Conservation (phyloP, 2,888 invertebrate genomes). For the Liodrosophila aerea region DNA sequence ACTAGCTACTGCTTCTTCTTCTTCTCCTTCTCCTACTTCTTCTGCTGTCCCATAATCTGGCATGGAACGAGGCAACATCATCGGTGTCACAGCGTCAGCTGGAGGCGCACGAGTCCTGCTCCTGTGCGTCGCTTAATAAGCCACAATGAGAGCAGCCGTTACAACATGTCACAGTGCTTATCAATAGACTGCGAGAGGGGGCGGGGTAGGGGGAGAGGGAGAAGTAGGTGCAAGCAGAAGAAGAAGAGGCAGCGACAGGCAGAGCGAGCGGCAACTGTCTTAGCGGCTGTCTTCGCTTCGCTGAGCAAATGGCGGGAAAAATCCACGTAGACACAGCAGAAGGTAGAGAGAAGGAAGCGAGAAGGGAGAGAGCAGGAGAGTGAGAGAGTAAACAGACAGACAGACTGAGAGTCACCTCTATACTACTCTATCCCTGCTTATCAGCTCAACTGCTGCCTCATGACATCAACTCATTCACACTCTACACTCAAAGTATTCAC, state of each 20-base stretch:
- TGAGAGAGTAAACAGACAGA: neutral
- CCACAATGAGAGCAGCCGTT: constrained; percentile 46
- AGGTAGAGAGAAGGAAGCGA: neutral
- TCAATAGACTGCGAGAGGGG: constrained; percentile 12
- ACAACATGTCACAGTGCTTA: constrained; percentile 36
- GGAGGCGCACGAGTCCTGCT: constrained; percentile 46
- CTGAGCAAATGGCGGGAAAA: constrained; percentile 74
- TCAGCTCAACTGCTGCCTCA: constrained; percentile 4
- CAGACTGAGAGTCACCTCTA: neutral
- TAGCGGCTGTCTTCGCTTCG: constrained; percentile 66
- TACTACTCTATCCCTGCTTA: neutral
- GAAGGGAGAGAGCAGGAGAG: neutral
- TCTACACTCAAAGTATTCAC: neutral
- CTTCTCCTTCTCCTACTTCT: too few relatives aligned
- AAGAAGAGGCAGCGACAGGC: neutral
- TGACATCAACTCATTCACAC: constrained; percentile 2
- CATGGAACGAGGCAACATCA: constrained; percentile 43
- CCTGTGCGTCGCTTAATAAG: constrained; percentile 43
- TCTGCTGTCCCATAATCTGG: constrained; percentile 40
- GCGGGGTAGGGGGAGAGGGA: neutral
- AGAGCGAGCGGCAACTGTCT: constrained; percentile 47
- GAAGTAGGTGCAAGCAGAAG: too few relatives aligned
- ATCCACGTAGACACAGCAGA: constrained; percentile 32
- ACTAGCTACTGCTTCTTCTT: too few relatives aligned
- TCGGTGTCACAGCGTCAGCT: constrained; percentile 58